Conservation (phyloP, 1,140 invertebrate species). For the Pomacea maculata region DNA sequence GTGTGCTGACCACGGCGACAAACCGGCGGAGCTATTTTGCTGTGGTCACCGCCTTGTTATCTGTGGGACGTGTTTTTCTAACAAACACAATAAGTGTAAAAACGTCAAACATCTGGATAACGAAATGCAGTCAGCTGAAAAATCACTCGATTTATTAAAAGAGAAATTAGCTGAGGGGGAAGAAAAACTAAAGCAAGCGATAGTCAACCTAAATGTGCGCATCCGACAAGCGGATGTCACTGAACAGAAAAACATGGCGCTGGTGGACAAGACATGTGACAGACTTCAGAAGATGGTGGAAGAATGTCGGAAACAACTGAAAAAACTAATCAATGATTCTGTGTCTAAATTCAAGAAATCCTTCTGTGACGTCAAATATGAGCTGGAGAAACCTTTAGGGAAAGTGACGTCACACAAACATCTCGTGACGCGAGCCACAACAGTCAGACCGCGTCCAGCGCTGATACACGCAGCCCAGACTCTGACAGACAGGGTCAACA, state of each 20-base stretch:
- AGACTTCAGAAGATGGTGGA: neutral
- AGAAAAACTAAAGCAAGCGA: neutral
- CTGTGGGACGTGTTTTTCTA: neutral
- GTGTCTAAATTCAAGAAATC: too few relatives aligned
- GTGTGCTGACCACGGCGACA: neutral
- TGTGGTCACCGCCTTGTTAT: neutral
- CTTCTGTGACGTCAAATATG: too few relatives aligned
- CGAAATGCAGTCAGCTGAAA: neutral
- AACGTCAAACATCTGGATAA: neutral
- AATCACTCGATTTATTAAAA: neutral
- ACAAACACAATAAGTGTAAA: neutral
- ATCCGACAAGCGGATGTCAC: neutral
- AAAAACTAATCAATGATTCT: neutral
- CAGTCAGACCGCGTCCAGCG: too few relatives aligned
- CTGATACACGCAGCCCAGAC: too few relatives aligned
- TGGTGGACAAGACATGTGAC: neutral
- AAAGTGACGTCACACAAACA: too few relatives aligned
- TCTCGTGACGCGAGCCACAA: too few relatives aligned
- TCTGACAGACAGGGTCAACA: too few relatives aligned
- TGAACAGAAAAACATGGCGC: neutral
- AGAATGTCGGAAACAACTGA: neutral
- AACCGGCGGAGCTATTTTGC: neutral
- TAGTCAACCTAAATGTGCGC: neutral
- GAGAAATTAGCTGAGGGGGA: neutral
- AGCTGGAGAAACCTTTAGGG: too few relatives aligned